Evolutionary conservation across 2,113 vertebrate species (phyloP).

Genomic region (Atherinomorus stipes): DNA sequence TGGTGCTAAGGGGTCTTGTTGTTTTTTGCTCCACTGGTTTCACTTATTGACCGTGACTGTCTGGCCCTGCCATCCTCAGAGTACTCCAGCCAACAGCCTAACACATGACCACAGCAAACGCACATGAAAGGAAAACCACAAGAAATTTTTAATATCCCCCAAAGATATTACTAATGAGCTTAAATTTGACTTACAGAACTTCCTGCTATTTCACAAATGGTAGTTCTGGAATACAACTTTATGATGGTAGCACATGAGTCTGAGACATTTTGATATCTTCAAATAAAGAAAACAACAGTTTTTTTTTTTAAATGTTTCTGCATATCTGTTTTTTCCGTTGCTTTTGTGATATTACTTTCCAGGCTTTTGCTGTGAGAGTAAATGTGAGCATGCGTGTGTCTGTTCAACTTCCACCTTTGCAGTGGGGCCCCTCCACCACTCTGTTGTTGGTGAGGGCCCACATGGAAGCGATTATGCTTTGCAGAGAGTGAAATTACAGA

Average conservation of each 20-base stretch:
- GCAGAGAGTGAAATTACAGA: slow-evolving; percentile 81
- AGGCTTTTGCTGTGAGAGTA: background rate
- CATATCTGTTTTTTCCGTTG: background rate
- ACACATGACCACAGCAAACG: slow-evolving; percentile 13
- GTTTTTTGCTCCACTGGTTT: slow-evolving; percentile 62
- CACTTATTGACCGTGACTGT: slow-evolving; percentile 69
- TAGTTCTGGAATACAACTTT: slow-evolving; percentile 9
- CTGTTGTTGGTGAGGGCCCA: slow-evolving; percentile 74
- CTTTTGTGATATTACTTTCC: background rate
- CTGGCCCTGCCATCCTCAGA: slow-evolving; percentile 38
- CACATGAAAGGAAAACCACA: slow-evolving; percentile 37
- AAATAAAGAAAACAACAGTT: too few relatives aligned
- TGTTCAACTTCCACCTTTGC: slow-evolving; percentile 73
- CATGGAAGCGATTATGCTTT: slow-evolving; percentile 82
- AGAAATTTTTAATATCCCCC: slow-evolving; percentile 11
- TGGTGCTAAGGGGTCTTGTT: slow-evolving; percentile 36
- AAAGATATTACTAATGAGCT: slow-evolving; percentile 32
- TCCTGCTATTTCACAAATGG: slow-evolving; percentile 24
- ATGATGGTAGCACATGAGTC: background rate
- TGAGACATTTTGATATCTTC: slow-evolving; percentile 5
- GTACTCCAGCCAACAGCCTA: slow-evolving; percentile 31
- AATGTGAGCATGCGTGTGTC: slow-evolving; percentile 31
- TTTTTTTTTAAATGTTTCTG: background rate
- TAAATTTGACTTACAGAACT: slow-evolving; percentile 1
- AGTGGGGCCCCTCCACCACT: slow-evolving; percentile 60